These are phyloP conservation scores for Drosophila truncata DNA, from an alignment of 1,140 invertebrate species.

Conservation along the genomic window DNA sequence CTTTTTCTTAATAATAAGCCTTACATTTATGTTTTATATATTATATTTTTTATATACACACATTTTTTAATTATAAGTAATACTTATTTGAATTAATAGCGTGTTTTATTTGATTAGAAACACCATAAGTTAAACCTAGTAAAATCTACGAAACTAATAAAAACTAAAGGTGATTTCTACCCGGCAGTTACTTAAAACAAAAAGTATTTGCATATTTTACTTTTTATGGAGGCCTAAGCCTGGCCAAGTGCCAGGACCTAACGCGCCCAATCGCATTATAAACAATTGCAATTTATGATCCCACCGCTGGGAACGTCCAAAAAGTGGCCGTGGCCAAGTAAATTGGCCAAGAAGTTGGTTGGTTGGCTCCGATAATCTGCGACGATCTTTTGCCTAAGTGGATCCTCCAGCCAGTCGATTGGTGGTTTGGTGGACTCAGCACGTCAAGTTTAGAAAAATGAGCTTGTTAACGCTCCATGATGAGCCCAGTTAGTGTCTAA, in stretches of 20 bases:
- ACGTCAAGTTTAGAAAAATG: conserved; percentile 84
- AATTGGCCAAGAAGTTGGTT: conserved; percentile 41
- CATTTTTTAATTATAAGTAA: not conserved
- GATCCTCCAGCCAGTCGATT: conserved; percentile 15
- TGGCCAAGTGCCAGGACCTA: conserved; percentile 36
- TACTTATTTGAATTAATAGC: not conserved
- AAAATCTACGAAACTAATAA: not conserved
- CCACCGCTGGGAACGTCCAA: conserved; percentile 41
- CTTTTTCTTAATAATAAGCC: too few relatives aligned
- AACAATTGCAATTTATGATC: conserved; percentile 58
- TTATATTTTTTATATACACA: too few relatives aligned
- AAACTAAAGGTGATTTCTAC: not conserved
- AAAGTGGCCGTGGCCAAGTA: conserved; percentile 32
- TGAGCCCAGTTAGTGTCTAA: conserved; percentile 84
- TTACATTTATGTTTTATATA: too few relatives aligned
- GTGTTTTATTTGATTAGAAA: too few relatives aligned
- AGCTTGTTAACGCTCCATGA: conserved; percentile 85
- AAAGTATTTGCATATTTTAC: not conserved
- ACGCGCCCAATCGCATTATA: conserved; percentile 55
- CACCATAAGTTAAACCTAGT: not conserved
- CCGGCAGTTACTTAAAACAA: not conserved
- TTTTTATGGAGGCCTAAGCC: not conserved
- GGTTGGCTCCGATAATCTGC: conserved; percentile 26
- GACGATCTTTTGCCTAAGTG: conserved; percentile 51
- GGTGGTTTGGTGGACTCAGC: conserved; percentile 46